phyloP scores from a whole-genome alignment of 2,888 invertebrate species.

The Melanostoma mellinum region DNA sequence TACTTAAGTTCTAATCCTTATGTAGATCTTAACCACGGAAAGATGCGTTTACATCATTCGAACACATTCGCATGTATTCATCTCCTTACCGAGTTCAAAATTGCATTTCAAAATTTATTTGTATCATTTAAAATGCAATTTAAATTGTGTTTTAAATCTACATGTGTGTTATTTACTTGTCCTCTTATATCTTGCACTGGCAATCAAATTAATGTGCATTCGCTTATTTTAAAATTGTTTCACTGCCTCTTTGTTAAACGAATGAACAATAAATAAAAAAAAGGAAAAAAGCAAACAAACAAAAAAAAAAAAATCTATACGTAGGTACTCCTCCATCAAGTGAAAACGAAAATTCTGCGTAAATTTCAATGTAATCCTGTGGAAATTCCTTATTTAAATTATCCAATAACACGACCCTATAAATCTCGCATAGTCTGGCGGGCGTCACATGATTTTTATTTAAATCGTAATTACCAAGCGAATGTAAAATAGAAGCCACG shows the following conservation, averaged over 20 bases:
- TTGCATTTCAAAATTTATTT: slow-evolving; percentile 49
- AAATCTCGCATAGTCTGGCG: slow-evolving; percentile 72
- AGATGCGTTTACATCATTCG: too few relatives aligned
- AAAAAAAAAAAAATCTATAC: slow-evolving; percentile 4
- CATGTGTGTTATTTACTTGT: slow-evolving; percentile 54
- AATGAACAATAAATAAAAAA: background rate
- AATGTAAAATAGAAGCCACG: slow-evolving; percentile 59
- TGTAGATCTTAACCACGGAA: too few relatives aligned
- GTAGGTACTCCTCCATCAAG: slow-evolving; percentile 31
- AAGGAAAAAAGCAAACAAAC: too few relatives aligned
- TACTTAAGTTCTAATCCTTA: too few relatives aligned
- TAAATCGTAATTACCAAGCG: slow-evolving; percentile 71
- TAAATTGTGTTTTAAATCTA: slow-evolving; percentile 54
- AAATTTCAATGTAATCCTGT: slow-evolving; percentile 71
- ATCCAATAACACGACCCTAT: slow-evolving; percentile 72
- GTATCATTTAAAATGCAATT: slow-evolving; percentile 66
- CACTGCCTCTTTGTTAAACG: slow-evolving; percentile 1
- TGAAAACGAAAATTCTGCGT: slow-evolving; percentile 67
- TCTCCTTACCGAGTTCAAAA: slow-evolving; percentile 11
- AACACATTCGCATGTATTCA: background rate
- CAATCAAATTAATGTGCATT: slow-evolving; percentile 67
- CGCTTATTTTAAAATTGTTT: slow-evolving; percentile 61
- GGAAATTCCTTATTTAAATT: slow-evolving; percentile 73
- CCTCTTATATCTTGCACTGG: slow-evolving; percentile 43
- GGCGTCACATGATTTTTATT: slow-evolving; percentile 72